phyloP scores from a whole-genome alignment of 2,113 vertebrate genomes.

The Muscicapa adusta region DNA sequence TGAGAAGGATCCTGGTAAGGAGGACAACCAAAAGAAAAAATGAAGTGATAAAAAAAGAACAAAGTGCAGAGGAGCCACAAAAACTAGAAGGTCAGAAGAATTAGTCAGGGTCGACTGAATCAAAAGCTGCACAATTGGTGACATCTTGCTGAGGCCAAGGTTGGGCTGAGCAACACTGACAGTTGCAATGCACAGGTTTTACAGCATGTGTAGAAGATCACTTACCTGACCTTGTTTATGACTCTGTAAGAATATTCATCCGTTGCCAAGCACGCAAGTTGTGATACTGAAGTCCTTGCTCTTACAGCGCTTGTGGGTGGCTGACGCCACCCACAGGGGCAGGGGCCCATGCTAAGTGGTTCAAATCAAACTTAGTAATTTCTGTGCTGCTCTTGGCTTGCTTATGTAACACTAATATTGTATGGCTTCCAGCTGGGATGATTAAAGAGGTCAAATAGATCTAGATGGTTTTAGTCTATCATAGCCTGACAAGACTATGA shows the following conservation, averaged over 20 bases:
- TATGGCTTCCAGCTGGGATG: background rate
- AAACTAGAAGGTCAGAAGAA: background rate
- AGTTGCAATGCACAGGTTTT: background rate
- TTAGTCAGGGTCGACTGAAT: background rate
- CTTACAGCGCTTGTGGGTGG: too few relatives aligned
- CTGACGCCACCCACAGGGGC: background rate
- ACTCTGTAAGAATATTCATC: background rate
- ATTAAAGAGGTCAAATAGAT: background rate
- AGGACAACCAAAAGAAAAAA: background rate
- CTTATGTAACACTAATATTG: background rate
- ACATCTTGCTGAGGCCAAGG: background rate
- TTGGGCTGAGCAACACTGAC: background rate
- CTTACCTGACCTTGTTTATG: background rate
- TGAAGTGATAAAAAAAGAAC: background rate
- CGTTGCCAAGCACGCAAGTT: background rate
- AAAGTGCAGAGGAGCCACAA: background rate
- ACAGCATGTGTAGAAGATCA: background rate
- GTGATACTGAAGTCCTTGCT: background rate
- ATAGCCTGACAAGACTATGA: background rate
- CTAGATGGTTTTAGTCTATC: background rate
- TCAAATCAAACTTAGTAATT: background rate
- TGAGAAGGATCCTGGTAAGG: background rate
- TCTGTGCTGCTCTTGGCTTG: background rate
- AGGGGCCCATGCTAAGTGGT: background rate
- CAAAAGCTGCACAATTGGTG: background rate